Evolutionary conservation across 1,140 invertebrate species (phyloP).

Genomic region (Aphaenogaster rudis): DNA sequence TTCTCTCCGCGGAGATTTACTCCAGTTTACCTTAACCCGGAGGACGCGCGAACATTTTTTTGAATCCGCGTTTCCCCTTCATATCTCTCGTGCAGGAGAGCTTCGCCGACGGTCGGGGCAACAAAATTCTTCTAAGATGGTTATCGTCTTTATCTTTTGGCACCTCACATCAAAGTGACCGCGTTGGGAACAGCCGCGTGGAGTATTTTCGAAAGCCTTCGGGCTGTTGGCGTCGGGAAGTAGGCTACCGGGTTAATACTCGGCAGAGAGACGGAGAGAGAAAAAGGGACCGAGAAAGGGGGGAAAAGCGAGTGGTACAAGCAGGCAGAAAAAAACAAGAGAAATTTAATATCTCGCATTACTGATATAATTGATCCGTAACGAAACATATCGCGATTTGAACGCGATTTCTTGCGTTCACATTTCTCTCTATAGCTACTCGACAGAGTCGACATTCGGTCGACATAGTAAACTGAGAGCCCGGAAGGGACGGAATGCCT

Average conservation of each 20-base stretch:
- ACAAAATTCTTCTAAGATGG: background rate
- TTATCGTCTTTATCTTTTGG: slow-evolving; percentile 52
- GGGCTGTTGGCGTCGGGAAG: slow-evolving; percentile 76
- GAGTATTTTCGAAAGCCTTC: slow-evolving; percentile 84
- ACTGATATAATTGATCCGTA: slow-evolving; percentile 38
- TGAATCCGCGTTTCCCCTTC: background rate
- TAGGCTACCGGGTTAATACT: slow-evolving; percentile 83
- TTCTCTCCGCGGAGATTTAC: background rate
- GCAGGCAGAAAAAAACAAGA: slow-evolving; percentile 52
- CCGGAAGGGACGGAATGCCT: background rate
- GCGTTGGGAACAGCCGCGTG: slow-evolving; percentile 58
- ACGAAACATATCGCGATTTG: slow-evolving; percentile 3
- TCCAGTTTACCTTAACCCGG: background rate
- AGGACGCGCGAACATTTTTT: slow-evolving; percentile 8
- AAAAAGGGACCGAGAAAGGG: background rate
- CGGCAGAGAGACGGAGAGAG: slow-evolving; percentile 37
- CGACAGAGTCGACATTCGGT: background rate
- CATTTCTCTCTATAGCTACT: background rate
- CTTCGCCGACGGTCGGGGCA: background rate
- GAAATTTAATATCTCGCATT: slow-evolving; percentile 49
- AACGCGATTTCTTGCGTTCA: slow-evolving; percentile 16
- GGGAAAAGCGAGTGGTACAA: slow-evolving; percentile 22
- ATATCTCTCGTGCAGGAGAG: background rate
- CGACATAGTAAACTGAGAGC: background rate
- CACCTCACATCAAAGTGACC: slow-evolving; percentile 53